A percentile compares a stretch with the other conserved stretches of the same genome.
phyloP scores from a whole-genome alignment of 1,140 invertebrate species.

The Aphaenogaster ashmeadi region DNA sequence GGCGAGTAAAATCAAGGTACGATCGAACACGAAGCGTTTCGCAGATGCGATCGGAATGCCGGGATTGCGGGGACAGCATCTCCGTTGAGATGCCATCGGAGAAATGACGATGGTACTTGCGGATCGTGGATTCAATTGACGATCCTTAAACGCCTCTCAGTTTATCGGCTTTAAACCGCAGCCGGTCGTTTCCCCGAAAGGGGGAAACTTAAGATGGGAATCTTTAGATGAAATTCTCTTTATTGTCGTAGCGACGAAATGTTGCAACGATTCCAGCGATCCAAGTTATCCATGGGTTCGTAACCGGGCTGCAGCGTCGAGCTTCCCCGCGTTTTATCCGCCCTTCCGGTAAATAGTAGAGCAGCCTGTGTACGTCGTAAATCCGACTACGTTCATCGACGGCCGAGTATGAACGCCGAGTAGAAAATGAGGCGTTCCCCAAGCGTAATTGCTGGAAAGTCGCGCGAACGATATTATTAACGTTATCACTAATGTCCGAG shows the following conservation, averaged over 20 bases:
- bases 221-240: neutral
- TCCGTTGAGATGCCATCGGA: neutral
- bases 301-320: neutral
- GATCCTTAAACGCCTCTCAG: neutral
- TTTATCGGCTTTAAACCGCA: constrained; percentile 28
- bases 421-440: constrained; percentile 14
- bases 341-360: neutral
- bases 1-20: constrained; percentile 9
- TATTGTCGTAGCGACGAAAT: neutral
- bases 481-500: constrained; percentile 30
- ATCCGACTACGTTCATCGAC: neutral
- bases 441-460: constrained; percentile 48
- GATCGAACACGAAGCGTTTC: neutral
- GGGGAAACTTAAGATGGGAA: neutral
- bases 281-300: neutral
- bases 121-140: constrained; percentile 2
- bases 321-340: neutral
- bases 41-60: neutral
- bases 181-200: neutral
- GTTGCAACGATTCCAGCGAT: neutral
- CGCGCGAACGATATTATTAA: constrained; percentile 19
- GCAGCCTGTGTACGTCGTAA: neutral
- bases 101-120: constrained; percentile 19
- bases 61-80: neutral
- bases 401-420: neutral